A percentile compares a stretch with the other conserved stretches of the same genome.
These are phyloP conservation scores for Hydropsyche betteni DNA, from an alignment of 2,888 invertebrate genomes.

Conservation along the genomic window DNA sequence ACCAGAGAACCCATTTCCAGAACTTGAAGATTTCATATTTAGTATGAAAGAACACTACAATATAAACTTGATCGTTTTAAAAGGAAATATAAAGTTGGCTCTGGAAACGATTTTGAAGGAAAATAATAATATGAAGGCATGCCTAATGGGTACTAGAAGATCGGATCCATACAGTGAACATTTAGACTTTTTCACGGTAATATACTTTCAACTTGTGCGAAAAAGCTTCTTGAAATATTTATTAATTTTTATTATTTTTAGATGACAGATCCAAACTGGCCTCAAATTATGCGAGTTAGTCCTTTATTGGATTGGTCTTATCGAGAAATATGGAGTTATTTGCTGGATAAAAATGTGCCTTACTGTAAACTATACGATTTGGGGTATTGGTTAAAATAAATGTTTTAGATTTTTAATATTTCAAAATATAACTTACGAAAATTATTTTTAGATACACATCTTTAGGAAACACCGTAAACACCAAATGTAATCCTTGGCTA, in stretches of 20 bases:
- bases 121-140: conserved; percentile 75
- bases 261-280: conserved; percentile 92
- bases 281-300: conserved; percentile 85
- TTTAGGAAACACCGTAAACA: conserved; percentile 83
- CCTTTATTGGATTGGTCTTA: conserved; percentile 95
- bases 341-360: conserved; percentile 79
- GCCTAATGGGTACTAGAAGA: conserved; percentile 90
- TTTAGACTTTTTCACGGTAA: conserved; percentile 75
- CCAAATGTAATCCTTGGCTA: conserved; percentile 80
- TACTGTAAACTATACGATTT: conserved; percentile 92
- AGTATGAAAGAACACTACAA: conserved; percentile 76
- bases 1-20: conserved; percentile 82
- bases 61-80: conserved; percentile 73
- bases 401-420: background rate
- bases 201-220: conserved; percentile 39
- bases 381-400: conserved; percentile 68
- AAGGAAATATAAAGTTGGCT: conserved; percentile 77
- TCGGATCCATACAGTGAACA: conserved; percentile 85
- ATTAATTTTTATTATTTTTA: conserved; percentile 56
- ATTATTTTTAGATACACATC: conserved; percentile 80
- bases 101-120: conserved; percentile 70
- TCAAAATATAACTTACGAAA: conserved; percentile 7
- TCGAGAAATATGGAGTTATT: conserved; percentile 90
- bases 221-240: background rate
- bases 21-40: conserved; percentile 86